Conservation (phyloP, 2,797 vertebrate genomes). For the Enteromius trimaculatus region DNA sequence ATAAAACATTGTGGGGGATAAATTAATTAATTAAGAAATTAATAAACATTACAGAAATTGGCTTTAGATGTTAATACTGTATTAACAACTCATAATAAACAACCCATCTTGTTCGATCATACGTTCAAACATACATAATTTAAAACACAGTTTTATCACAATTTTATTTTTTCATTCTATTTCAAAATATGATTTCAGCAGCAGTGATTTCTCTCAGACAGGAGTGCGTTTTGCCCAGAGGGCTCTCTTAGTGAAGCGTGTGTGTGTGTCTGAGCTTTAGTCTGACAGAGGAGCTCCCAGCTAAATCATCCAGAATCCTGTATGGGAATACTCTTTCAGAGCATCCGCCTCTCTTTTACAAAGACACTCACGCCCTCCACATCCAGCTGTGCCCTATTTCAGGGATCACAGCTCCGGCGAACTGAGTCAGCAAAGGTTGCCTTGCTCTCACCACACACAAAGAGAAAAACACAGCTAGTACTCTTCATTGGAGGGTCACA, state of each 20-base stretch:
- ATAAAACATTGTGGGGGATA: background rate
- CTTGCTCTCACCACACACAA: conserved; percentile 21
- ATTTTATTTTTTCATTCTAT: background rate
- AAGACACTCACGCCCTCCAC: conserved; percentile 34
- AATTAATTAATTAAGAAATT: background rate
- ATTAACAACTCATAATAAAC: background rate
- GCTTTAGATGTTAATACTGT: background rate
- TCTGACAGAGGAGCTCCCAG: conserved; percentile 17
- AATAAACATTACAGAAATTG: background rate
- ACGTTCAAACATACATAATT: background rate
- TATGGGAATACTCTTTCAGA: conserved; percentile 18
- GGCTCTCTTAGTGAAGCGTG: background rate
- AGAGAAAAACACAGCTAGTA: conserved; percentile 39
- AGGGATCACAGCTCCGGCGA: conserved; percentile 41
- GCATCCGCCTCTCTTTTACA: conserved; percentile 14
- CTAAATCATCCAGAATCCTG: conserved; percentile 25
- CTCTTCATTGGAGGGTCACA: conserved; percentile 9
- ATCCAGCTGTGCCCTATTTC: conserved; percentile 57
- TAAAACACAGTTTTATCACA: background rate
- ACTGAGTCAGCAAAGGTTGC: conserved; percentile 53
- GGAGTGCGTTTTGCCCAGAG: background rate
- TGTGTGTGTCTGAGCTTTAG: conserved; percentile 23
- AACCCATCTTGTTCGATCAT: background rate
- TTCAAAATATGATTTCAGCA: background rate
- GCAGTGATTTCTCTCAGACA: conserved; percentile 19